Evolutionary conservation across 2,113 vertebrate genomes (phyloP).

Genomic region (Colossoma macropomum): DNA sequence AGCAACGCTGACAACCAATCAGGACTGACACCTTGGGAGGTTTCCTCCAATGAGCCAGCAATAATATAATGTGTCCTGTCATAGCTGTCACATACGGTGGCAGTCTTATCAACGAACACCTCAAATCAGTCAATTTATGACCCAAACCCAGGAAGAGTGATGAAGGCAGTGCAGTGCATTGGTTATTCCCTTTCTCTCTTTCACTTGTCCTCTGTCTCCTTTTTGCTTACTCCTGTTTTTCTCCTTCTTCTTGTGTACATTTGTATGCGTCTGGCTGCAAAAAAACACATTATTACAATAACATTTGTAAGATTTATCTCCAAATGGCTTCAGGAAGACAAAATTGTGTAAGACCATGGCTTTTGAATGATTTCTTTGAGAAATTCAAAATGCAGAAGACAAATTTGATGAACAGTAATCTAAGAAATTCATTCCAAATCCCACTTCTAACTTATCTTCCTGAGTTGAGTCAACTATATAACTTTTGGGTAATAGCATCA

Average conservation of each 20-base stretch:
- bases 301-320: no score
- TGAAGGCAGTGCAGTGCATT: slow-evolving; percentile 16
- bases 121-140: slow-evolving; percentile 37
- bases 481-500: no score
- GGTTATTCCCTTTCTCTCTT: slow-evolving; percentile 7
- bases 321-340: no score
- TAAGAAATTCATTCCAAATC: no score
- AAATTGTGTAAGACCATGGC: no score
- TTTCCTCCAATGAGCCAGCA: slow-evolving; percentile 51
- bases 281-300: no score
- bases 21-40: slow-evolving; percentile 44
- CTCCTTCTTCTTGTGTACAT: background rate
- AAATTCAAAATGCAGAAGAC: no score
- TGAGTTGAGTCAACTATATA: no score
- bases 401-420: no score
- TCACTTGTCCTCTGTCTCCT: slow-evolving; percentile 29
- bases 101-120: slow-evolving; percentile 2
- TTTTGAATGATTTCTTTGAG: no score
- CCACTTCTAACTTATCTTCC: no score
- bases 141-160: slow-evolving; percentile 29
- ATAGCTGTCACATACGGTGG: slow-evolving; percentile 32
- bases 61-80: slow-evolving; percentile 53
- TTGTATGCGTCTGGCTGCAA: no score
- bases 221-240: slow-evolving; percentile 16
- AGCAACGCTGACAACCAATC: slow-evolving; percentile 56